phyloP scores from a whole-genome alignment of 1,140 invertebrate genomes.

The Drosophila sulfurigaster region DNA sequence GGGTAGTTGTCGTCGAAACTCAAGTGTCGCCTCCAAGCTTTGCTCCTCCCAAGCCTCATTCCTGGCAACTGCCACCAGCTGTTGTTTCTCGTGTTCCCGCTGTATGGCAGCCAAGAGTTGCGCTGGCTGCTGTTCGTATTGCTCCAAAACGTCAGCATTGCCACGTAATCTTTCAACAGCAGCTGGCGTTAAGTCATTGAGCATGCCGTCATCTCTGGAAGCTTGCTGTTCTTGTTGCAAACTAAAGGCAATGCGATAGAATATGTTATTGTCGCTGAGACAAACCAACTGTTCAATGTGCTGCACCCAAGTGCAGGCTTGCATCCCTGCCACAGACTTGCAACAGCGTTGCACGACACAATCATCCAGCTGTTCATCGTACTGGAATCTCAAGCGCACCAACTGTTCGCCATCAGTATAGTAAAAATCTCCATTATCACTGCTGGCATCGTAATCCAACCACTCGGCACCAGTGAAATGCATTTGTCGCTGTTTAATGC shows the following conservation, averaged over 20 bases:
- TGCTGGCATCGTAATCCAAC: conserved; percentile 59
- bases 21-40: conserved; percentile 26
- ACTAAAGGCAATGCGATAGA: conserved; percentile 68
- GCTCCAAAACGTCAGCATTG: conserved; percentile 43
- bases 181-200: conserved; percentile 45
- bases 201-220: not conserved
- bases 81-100: conserved; percentile 63
- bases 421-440: conserved; percentile 61
- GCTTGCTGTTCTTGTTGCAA: not conserved
- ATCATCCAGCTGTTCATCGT: conserved; percentile 52
- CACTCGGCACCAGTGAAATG: conserved; percentile 63
- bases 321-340: conserved; percentile 62
- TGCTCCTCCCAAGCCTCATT: conserved; percentile 16
- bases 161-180: conserved; percentile 40
- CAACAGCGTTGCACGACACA: conserved; percentile 47
- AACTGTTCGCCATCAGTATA: conserved; percentile 72
- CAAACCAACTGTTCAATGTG: conserved; percentile 68
- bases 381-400: conserved; percentile 57
- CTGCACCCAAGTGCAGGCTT: conserved; percentile 68
- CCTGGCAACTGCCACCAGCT: conserved; percentile 57
- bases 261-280: conserved; percentile 78
- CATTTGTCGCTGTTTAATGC: conserved; percentile 54
- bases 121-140: conserved; percentile 47
- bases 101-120: conserved; percentile 49
- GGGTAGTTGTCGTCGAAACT: conserved; percentile 55